These are phyloP conservation scores for Drosophila anomelani DNA, from an alignment of 2,888 invertebrate species.

Conservation along the genomic window DNA sequence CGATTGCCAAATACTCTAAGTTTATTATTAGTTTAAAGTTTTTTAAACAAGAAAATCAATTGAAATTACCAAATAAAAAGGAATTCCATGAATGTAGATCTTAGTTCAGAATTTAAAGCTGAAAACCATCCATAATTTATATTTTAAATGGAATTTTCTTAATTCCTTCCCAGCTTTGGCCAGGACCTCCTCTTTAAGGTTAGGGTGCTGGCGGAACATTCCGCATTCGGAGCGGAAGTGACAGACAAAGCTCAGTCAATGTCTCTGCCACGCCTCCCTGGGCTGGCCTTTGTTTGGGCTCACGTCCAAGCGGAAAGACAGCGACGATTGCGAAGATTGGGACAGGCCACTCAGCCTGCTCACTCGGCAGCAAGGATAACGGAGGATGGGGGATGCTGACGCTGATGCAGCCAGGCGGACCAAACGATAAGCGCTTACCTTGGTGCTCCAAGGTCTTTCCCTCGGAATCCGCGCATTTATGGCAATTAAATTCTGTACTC, in stretches of 20 bases:
- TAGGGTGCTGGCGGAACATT: slow-evolving; percentile 16
- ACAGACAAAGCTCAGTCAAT: slow-evolving; percentile 45
- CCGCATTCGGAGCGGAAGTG: slow-evolving; percentile 39
- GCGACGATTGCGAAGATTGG: slow-evolving; percentile 54
- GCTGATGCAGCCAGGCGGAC: slow-evolving; percentile 41
- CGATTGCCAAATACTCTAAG: slow-evolving; percentile 14
- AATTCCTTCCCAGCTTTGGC: not conserved
- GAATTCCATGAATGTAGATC: not conserved
- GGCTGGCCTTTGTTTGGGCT: slow-evolving; percentile 42
- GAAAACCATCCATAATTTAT: not conserved
- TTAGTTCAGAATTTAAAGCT: too few relatives aligned
- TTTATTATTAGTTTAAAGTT: not conserved
- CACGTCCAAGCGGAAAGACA: slow-evolving; percentile 49
- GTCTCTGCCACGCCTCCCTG: slow-evolving; percentile 37
- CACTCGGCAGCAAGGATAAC: slow-evolving; percentile 9
- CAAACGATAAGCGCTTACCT: slow-evolving; percentile 43
- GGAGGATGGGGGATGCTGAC: slow-evolving; percentile 12
- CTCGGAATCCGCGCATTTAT: slow-evolving; percentile 53
- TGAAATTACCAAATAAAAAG: not conserved
- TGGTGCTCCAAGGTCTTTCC: slow-evolving; percentile 4
- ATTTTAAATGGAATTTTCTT: not conserved
- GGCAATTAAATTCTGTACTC: slow-evolving; percentile 61
- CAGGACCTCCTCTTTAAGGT: not conserved
- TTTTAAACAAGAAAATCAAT: not conserved
- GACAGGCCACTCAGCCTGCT: slow-evolving; percentile 24